These are phyloP conservation scores for Thymelicus lineola DNA, from an alignment of 2,888 invertebrate species.

Conservation along the genomic window DNA sequence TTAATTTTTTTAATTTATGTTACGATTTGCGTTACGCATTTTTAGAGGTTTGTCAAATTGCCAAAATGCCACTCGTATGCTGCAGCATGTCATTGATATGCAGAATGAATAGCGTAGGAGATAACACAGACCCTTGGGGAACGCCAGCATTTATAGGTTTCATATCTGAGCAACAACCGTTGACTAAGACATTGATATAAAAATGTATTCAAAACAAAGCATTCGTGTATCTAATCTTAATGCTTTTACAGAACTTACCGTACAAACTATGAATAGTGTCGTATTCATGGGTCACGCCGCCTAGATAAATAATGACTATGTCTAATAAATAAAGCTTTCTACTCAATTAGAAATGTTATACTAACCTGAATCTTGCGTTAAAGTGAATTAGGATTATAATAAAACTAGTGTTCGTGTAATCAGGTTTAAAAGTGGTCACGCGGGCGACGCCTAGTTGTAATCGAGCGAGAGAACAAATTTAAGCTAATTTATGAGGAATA, in stretches of 20 bases:
- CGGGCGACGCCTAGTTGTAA: slow-evolving; percentile 41
- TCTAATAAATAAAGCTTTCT: slow-evolving; percentile 5
- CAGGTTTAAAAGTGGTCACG: slow-evolving; percentile 41
- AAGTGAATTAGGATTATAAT: slow-evolving; percentile 9
- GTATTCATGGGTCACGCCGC: neutral
- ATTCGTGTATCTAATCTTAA: too few relatives aligned
- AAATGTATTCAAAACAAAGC: too few relatives aligned
- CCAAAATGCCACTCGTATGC: too few relatives aligned
- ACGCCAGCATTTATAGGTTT: too few relatives aligned
- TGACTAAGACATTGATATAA: too few relatives aligned
- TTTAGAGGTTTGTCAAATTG: too few relatives aligned
- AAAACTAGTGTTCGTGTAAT: slow-evolving; percentile 25
- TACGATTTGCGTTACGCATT: too few relatives aligned
- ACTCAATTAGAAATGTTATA: neutral
- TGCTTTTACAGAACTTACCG: neutral
- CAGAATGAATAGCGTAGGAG: too few relatives aligned
- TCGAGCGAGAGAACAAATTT: slow-evolving; percentile 41
- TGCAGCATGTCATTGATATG: too few relatives aligned
- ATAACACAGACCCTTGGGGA: too few relatives aligned
- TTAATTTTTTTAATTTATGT: too few relatives aligned
- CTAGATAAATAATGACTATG: neutral
- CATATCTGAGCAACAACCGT: too few relatives aligned
- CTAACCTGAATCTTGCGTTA: slow-evolving; percentile 31
- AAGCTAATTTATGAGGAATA: neutral
- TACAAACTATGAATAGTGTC: neutral